Base-by-base conservation (phyloP, 2,888 invertebrate species). In the Malachius bipustulatus region DNA sequence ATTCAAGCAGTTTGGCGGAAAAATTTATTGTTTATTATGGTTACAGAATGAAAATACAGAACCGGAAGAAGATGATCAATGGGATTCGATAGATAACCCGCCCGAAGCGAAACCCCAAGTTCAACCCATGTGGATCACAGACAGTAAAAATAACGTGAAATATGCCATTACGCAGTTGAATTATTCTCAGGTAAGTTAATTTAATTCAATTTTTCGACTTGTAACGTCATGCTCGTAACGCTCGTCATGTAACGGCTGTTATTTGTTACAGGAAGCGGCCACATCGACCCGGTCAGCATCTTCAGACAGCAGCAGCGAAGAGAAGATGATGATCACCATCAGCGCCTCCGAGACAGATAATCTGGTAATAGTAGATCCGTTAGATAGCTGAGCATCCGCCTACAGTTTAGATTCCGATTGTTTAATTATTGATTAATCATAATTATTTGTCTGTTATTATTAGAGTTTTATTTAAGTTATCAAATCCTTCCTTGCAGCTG, bases 281-380 rank as follows among this genome's bases (percentile, higher is more conserved):
- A 77, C 80, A 34, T 78, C 80, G n/a, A 80, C 79, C 2, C 79
- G 80, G 50, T 74, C 74, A 1, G 24, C 24, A 2, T 78, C 80
- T 0, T 81, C 80, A 48, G 79, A 78, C 39, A 64, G 64, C 9
- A 80, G 80, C 44, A 75, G 73, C 45, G 80, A 81, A 47, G 79
- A 80, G 47, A 81, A 82, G 57, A 81, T 82, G 73, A 80, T 82
- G 69, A 71, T 81, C 4, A 76, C 78, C 4, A 75, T 80, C 32
- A 76, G 74, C 45, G 70, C 75, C 3, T 75, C 77, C 1, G 65
- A 64, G 47, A 55, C 56, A 6, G 64, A 62, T 41, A 60, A 62
- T 30, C 46, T 62, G 16, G 61, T 63, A 31, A 63, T 57, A 43
- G 62, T 59, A n/a, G 64, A 57, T 51, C 60, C 57, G 30, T 47